Conservation (phyloP, 37 sponge, comb jelly and placozoan species). For the Cliona cf. orientalis region DNA sequence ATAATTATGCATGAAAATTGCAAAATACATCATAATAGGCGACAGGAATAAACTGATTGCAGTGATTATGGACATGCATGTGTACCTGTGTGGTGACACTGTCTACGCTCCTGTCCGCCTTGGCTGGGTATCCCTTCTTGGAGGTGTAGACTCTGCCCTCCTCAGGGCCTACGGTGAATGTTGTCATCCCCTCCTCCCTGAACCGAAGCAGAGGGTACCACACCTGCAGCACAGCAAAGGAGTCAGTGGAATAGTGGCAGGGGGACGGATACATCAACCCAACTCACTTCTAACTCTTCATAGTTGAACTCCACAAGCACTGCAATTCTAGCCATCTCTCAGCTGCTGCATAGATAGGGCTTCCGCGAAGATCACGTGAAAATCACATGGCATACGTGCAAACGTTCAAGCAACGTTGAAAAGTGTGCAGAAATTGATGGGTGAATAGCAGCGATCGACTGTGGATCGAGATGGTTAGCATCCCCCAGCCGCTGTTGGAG, state of each 20-base stretch:
- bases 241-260: background rate
- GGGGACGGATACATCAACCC: background rate
- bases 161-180: conserved; percentile 77
- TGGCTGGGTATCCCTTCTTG: conserved; percentile 78
- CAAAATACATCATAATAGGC: too few species aligned
- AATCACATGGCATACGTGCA: too few species aligned
- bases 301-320: conserved; percentile 78
- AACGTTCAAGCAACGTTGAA: too few species aligned
- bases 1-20: background rate
- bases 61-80: too few species aligned
- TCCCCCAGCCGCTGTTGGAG: conserved; percentile 63
- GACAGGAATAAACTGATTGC: background rate
- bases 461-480: conserved; percentile 14
- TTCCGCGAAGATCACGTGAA: too few species aligned
- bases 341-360: too few species aligned
- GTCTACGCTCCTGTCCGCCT: conserved; percentile 56
- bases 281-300: conserved; percentile 64
- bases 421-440: background rate
- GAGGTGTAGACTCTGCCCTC: conserved; percentile 65
- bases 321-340: conserved; percentile 21
- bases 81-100: conserved; percentile 48
- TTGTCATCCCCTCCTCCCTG: conserved; percentile 71
- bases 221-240: conserved; percentile 18
- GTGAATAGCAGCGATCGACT: too few species aligned
- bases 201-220: conserved; percentile 82